Conservation (phyloP, 1,140 invertebrate genomes). For the Drosophila gunungcola region DNA sequence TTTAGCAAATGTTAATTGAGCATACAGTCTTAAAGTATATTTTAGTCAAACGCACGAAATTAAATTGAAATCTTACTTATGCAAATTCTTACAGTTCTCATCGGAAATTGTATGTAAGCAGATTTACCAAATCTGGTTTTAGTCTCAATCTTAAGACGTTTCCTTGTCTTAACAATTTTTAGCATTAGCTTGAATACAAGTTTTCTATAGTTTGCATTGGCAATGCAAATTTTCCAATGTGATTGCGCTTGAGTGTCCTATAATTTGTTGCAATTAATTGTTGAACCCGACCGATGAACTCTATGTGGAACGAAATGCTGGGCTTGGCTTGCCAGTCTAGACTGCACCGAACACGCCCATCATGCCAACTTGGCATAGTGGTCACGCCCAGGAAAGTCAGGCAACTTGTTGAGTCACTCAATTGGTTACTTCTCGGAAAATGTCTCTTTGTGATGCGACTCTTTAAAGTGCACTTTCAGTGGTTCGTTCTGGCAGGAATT, state of each 20-base stretch:
- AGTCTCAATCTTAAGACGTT: too few species aligned
- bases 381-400: not conserved
- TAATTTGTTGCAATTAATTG: slow-evolving; percentile 29
- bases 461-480: not conserved
- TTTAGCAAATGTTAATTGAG: not conserved
- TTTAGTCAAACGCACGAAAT: too few species aligned
- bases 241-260: not conserved
- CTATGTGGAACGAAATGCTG: slow-evolving; percentile 3
- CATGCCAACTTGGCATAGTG: not conserved
- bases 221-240: slow-evolving; percentile 1
- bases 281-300: slow-evolving; percentile 7
- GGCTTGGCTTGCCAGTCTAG: slow-evolving; percentile 7
- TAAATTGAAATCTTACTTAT: too few species aligned
- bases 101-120: too few species aligned
- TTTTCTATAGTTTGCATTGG: too few species aligned
- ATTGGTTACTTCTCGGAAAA: too few species aligned
- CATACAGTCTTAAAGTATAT: too few species aligned
- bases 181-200: too few species aligned
- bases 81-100: too few species aligned
- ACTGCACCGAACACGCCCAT: slow-evolving; percentile 6
- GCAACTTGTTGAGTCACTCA: slow-evolving; percentile 19
- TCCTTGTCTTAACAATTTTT: too few species aligned
- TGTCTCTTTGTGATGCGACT: not conserved
- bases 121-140: too few species aligned
- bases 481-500: not conserved